phyloP scores from a whole-genome alignment of 2,888 invertebrate genomes.

The Troilus luridus region DNA sequence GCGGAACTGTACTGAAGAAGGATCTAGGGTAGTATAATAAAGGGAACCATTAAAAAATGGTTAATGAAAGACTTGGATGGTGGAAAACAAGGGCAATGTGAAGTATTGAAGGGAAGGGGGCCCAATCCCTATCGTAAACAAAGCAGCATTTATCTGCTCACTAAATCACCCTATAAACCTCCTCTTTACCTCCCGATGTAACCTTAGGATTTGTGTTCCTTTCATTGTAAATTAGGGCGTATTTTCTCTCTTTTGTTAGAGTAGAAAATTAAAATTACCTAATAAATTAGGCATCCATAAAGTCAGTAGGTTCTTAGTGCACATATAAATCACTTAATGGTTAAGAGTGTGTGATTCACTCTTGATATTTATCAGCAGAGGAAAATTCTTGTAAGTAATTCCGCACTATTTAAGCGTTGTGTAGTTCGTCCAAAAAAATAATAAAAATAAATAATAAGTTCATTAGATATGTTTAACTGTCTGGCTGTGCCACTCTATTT shows the following conservation, averaged over 20 bases:
- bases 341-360: not conserved
- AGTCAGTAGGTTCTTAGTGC: not conserved
- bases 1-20: not conserved
- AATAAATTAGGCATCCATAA: not conserved
- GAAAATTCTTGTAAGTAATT: not conserved
- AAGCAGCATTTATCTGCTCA: not conserved
- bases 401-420: not conserved
- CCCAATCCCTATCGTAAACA: slow-evolving; percentile 20
- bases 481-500: no score
- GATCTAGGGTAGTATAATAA: not conserved
- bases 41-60: not conserved
- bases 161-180: slow-evolving; percentile 24
- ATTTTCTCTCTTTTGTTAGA: not conserved
- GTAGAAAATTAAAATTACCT: not conserved
- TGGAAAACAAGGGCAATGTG: not conserved
- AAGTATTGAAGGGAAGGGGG: not conserved
- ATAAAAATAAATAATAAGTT: no score
- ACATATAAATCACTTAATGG: not conserved
- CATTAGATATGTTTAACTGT: no score
- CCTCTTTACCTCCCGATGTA: not conserved
- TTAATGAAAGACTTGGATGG: not conserved
- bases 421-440: no score
- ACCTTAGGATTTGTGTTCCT: not conserved
- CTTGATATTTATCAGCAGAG: not conserved
- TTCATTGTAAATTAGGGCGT: not conserved